These are phyloP conservation scores for Epirrita christyi DNA, from an alignment of 2,888 invertebrate genomes.

Conservation along the genomic window DNA sequence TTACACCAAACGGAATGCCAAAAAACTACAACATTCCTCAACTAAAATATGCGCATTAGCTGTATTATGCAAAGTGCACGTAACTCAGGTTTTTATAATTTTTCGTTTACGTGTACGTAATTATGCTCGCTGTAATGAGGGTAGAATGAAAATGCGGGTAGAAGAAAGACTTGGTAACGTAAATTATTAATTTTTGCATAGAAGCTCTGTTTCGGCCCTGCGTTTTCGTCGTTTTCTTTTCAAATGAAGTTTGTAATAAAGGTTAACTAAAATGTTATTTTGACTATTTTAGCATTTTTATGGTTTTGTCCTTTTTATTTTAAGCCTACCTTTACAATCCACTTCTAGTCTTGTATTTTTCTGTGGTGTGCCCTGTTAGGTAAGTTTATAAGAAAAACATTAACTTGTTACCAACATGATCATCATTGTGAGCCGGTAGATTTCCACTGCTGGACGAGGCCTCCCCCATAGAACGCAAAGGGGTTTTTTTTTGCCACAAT, in stretches of 20 bases:
- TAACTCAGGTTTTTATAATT: conserved; percentile 49
- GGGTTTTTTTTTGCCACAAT: too few relatives aligned
- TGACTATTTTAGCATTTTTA: too few relatives aligned
- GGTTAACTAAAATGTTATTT: too few relatives aligned
- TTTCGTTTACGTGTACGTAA: conserved; percentile 54
- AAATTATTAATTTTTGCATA: conserved; percentile 47
- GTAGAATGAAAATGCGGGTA: conserved; percentile 20
- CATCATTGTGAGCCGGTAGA: too few relatives aligned
- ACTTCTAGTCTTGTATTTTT: too few relatives aligned
- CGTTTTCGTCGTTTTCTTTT: conserved; percentile 26
- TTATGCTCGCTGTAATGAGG: conserved; percentile 41
- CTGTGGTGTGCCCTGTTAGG: too few relatives aligned
- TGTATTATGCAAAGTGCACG: conserved; percentile 50
- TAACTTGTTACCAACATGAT: too few relatives aligned
- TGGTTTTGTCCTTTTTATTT: too few relatives aligned
- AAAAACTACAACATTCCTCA: conserved; percentile 10
- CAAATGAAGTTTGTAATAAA: not conserved
- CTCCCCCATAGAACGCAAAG: too few relatives aligned
- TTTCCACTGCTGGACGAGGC: too few relatives aligned
- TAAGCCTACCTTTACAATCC: too few relatives aligned
- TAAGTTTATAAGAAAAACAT: too few relatives aligned
- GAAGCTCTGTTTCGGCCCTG: conserved; percentile 32
- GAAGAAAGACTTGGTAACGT: conserved; percentile 35
- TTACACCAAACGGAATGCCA: not conserved
- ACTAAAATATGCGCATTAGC: conserved; percentile 29